phyloP scores from a whole-genome alignment of 2,888 invertebrate species.

The Acronicta leporina region DNA sequence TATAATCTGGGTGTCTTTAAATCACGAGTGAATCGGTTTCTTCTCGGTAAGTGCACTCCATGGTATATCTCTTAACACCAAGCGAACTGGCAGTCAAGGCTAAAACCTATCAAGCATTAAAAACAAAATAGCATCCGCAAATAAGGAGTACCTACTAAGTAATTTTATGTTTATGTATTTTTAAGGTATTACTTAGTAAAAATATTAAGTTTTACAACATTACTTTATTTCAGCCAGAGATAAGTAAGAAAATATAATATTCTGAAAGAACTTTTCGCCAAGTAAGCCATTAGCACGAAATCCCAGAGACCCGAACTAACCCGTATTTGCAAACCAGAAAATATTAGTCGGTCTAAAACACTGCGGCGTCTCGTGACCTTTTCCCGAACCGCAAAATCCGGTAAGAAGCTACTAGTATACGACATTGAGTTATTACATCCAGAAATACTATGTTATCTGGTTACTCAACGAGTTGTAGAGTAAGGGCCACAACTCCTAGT shows the following conservation, averaged over 20 bases:
- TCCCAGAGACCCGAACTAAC: constrained; percentile 22
- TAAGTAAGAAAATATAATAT: constrained; percentile 30
- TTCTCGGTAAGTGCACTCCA: no score
- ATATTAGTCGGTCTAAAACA: constrained; percentile 38
- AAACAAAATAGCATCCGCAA: no score
- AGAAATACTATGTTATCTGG: neutral
- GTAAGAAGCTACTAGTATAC: constrained; percentile 38
- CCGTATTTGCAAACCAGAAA: constrained; percentile 36
- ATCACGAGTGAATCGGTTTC: no score
- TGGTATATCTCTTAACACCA: no score
- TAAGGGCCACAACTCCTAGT: neutral
- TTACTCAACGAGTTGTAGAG: neutral
- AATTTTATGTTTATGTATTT: no score
- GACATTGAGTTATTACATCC: neutral
- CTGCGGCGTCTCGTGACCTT: constrained; percentile 32
- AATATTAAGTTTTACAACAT: no score
- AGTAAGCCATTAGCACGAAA: constrained; percentile 40
- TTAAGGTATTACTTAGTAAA: no score
- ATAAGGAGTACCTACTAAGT: no score
- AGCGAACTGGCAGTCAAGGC: no score
- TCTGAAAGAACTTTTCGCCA: constrained; percentile 20
- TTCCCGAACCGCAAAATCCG: constrained; percentile 28
- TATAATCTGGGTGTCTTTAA: no score
- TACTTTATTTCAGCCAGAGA: neutral
- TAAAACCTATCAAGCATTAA: no score